These are phyloP conservation scores for Plotosus lineatus DNA, from an alignment of 2,113 vertebrate species.

Conservation along the genomic window DNA sequence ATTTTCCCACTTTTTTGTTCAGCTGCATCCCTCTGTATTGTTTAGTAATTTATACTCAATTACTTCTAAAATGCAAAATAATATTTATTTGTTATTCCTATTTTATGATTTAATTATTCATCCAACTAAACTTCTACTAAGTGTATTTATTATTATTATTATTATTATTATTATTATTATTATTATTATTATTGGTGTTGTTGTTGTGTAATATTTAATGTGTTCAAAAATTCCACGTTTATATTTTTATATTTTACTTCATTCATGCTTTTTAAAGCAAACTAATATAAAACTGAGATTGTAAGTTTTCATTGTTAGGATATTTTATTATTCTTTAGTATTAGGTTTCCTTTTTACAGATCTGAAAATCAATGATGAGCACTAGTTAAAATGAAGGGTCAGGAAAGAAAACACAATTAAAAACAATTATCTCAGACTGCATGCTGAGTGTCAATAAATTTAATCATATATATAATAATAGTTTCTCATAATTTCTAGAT, in stretches of 20 bases:
- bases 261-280: neutral
- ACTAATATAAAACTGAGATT: neutral
- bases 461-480: neutral
- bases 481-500: neutral
- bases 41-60: neutral
- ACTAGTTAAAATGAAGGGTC: neutral
- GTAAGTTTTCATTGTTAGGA: neutral
- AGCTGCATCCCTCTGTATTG: neutral
- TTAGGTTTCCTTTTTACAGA: neutral
- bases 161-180: neutral
- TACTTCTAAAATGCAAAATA: neutral
- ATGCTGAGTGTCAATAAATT: neutral
- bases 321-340: neutral
- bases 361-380: neutral
- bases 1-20: neutral
- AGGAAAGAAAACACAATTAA: neutral
- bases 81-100: neutral
- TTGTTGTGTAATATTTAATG: neutral
- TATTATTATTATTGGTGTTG: neutral
- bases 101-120: neutral
- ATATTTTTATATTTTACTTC: too few relatives aligned
- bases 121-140: neutral
- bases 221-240: neutral
- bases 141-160: neutral
- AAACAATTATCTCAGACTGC: neutral